phyloP scores from a whole-genome alignment of 2,797 vertebrate species.

The Aphelocoma californica region DNA sequence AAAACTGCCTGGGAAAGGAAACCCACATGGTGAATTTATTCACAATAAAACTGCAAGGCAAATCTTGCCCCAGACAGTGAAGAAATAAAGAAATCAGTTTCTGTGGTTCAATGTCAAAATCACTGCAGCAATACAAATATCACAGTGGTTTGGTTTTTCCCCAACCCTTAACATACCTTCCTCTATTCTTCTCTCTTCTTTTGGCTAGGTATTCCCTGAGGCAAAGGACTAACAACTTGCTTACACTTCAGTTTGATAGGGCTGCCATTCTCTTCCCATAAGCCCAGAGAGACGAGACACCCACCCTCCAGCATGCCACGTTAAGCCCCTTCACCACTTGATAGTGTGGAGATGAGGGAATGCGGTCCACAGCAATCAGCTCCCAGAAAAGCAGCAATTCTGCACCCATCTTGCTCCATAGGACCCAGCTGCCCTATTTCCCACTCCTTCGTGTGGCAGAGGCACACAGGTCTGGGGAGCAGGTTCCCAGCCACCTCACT shows the following conservation, averaged over 20 bases:
- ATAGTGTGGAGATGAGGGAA: fast-evolving
- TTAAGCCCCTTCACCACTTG: background rate
- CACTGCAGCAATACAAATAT: background rate
- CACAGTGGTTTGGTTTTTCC: background rate
- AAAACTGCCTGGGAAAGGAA: background rate
- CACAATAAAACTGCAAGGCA: background rate
- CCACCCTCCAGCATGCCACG: fast-evolving
- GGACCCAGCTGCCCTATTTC: background rate
- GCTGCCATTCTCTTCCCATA: background rate
- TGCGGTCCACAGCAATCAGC: background rate
- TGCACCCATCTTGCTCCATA: background rate
- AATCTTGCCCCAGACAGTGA: background rate
- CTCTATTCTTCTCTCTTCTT: background rate
- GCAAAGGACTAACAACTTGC: background rate
- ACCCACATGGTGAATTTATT: background rate
- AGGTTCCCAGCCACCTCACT: background rate
- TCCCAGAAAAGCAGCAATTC: background rate
- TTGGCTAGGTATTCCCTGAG: background rate
- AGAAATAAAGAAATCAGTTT: background rate
- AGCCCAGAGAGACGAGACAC: background rate
- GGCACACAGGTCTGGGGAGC: background rate
- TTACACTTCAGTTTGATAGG: background rate
- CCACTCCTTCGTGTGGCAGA: background rate
- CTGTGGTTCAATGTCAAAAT: background rate
- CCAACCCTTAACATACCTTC: background rate